Evolutionary conservation across 2,113 vertebrate genomes (phyloP).

Genomic region (Rhinolophus ferrumequinum): DNA sequence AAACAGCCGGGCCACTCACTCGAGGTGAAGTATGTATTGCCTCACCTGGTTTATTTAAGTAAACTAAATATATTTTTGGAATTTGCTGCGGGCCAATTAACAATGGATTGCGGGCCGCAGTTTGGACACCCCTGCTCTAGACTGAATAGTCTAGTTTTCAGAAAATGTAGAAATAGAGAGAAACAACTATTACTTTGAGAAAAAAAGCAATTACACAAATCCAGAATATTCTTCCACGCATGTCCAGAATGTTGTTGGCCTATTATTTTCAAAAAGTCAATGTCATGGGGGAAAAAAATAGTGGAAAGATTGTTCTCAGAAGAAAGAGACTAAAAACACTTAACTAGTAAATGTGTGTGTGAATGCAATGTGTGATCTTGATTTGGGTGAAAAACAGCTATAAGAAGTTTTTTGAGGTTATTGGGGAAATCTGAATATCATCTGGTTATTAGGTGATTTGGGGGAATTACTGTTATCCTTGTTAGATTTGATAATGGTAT

Average conservation of each 20-base stretch:
- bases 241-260: not conserved
- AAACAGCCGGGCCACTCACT: no score
- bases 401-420: not conserved
- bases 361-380: not conserved
- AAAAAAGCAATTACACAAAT: not conserved
- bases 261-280: not conserved
- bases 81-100: no score
- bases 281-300: not conserved
- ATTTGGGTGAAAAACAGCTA: not conserved
- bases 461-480: not conserved
- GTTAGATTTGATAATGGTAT: not conserved
- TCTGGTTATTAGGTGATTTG: not conserved
- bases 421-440: not conserved
- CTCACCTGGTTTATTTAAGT: no score
- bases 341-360: not conserved
- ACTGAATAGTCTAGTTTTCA: not conserved
- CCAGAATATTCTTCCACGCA: not conserved
- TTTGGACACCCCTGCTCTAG: not conserved
- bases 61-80: no score
- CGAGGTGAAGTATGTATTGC: no score
- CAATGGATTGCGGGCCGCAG: no score
- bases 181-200: not conserved
- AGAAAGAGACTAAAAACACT: not conserved
- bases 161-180: not conserved
- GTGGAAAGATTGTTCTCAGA: not conserved